Base-by-base conservation (phyloP, 2,113 vertebrate genomes). In the Rhombomys opimus region DNA sequence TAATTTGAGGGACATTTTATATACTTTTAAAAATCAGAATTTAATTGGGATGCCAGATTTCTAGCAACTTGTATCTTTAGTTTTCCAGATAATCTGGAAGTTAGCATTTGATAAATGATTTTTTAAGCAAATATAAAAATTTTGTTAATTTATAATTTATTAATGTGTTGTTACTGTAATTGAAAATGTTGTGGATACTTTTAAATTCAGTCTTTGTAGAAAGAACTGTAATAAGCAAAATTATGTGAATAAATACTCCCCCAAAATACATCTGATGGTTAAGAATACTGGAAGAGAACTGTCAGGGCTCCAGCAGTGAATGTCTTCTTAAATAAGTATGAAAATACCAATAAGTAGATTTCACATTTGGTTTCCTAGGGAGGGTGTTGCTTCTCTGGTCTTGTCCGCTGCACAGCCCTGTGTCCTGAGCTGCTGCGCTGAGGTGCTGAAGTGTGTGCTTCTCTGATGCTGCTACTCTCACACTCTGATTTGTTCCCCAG, bases 91-190 rank as follows among this genome's bases (percentile, higher is more conserved):
- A 57, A 8, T 92, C 86, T 97, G 96, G 96, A 98, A 87, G 86
- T 94, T 97, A 97, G 95, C 92, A 93, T 98, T 98, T 98, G 97
- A 96, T 96, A 98, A 97, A 97, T 97, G 91, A 97, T 95, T 95
- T 96, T 96, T 96, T 80, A 96, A 94, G 23, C 88, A 96, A 89
- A 95, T 96, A 98, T 90, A 95, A 97, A 92, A 95, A 94, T 98
- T 98, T 98, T 95, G 97, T 98, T 98, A 98, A 98, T 97, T 98
- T 98, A 98, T 98, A 98, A 98, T 98, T 99, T 98, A 98, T 97
- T 98, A 92, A 97, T 98, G 73, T 97, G 94, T 97, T 97, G 93
- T 98, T 98, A 95, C 94, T 98, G 92, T 98, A 96, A 97, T 97
- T 87, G 76, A 96, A 97, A 95, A 97, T 98, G 94, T 97, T 97